These are phyloP conservation scores for Zootermopsis nevadensis DNA, from an alignment of 2,888 invertebrate species.

Conservation along the genomic window DNA sequence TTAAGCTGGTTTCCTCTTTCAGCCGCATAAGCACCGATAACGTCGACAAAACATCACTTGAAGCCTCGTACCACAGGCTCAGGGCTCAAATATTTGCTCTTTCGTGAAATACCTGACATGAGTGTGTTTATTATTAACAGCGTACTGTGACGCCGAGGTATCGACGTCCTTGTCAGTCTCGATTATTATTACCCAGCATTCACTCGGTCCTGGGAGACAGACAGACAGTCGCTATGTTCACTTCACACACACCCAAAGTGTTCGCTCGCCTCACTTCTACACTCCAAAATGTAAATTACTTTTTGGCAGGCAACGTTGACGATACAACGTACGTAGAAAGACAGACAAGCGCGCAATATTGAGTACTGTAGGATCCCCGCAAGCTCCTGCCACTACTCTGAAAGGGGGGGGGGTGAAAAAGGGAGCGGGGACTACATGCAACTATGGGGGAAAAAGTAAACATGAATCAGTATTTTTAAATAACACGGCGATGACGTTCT, in stretches of 20 bases:
- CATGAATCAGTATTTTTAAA: slow-evolving; percentile 31
- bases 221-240: slow-evolving; percentile 26
- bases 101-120: slow-evolving; percentile 19
- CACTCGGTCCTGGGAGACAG: slow-evolving; percentile 30
- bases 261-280: slow-evolving; percentile 28
- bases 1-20: neutral
- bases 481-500: slow-evolving; percentile 11
- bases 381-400: slow-evolving; percentile 25
- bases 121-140: slow-evolving; percentile 30
- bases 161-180: slow-evolving; percentile 28
- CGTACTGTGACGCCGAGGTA: neutral
- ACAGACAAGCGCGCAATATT: slow-evolving; percentile 28
- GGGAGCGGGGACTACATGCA: neutral
- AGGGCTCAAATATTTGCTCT: slow-evolving; percentile 13
- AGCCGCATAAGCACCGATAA: slow-evolving; percentile 1
- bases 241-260: slow-evolving; percentile 30
- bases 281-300: slow-evolving; percentile 46
- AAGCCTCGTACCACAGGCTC: slow-evolving; percentile 20
- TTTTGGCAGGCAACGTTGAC: slow-evolving; percentile 38
- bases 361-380: slow-evolving; percentile 13
- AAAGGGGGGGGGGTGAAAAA: neutral
- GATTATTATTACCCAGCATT: slow-evolving; percentile 31
- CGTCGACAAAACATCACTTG: slow-evolving; percentile 24
- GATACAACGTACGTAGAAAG: neutral
- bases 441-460: slow-evolving; percentile 31